Evolutionary conservation across 2,888 invertebrate species (phyloP), one percentile per base, ranked within the genome.

Genomic region (Bursaphelenchus okinawaensis): DNA sequence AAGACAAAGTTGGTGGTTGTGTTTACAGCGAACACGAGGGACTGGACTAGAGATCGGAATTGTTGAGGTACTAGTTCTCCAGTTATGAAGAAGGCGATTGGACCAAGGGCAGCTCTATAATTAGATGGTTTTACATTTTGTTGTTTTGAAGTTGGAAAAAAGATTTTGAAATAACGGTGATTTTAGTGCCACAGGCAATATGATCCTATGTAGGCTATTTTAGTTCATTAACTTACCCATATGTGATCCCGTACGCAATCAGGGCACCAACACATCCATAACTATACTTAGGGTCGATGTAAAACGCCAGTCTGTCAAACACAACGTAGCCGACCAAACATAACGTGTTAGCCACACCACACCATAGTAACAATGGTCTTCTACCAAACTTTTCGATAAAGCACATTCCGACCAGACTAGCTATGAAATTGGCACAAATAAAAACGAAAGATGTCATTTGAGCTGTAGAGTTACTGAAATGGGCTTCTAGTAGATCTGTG

Each of bases 71-170:
- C 70, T 9, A 75, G 62, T 27, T 75, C 75, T 19, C 68, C 65
- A 12, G 75, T 72, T 28, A 75, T 75, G 70, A 77, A 75, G 65
- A 72, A 73, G 23, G 76, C 74, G 40, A 75, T 75, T 1, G 75
- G 75, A 0, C 75, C 75, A 9, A 75, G 64, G 1, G 72, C 75
- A 9, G 67, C 65, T 7, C 72, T 72, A 54, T n/a, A 72, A 59
- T 27, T 16, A 26, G 9, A 22, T n/a, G n/a, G 19, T n/a, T 8
- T 63, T 40, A 40, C 16, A 40, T 40, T 40, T 40, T 1, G 2
- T 19, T 7, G n/a, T 20, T 19, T 8, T 20, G 1, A 8, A 26
- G 6, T 1, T 12, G 7, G 8, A 58, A 20, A 23, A 26, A n/a
- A n/a, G n/a, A n/a, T n/a, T n/a, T n/a, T n/a, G n/a, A n/a, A n/a